Evolutionary conservation across 1,140 invertebrate genomes (phyloP).

Genomic region (Cyphomyrmex costatus): DNA sequence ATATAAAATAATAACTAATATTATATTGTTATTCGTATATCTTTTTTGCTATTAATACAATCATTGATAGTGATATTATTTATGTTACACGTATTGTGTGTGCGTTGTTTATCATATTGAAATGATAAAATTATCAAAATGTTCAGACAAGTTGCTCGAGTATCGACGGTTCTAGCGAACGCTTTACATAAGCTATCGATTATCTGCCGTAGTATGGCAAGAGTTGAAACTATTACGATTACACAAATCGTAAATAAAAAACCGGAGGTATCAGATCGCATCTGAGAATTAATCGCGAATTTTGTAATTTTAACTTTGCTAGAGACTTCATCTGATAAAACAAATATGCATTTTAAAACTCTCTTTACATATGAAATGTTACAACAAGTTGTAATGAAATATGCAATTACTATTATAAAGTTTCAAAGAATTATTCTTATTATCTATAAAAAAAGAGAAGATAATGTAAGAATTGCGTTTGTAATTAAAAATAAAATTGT

Average conservation of each 20-base stretch:
- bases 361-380: slow-evolving; percentile 23
- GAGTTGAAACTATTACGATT: slow-evolving; percentile 50
- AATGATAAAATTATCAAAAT: slow-evolving; percentile 14
- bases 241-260: slow-evolving; percentile 56
- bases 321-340: slow-evolving; percentile 23
- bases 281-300: slow-evolving; percentile 11
- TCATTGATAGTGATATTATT: slow-evolving; percentile 25
- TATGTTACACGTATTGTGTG: slow-evolving; percentile 5
- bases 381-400: slow-evolving; percentile 11
- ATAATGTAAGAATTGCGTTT: background rate
- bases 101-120: background rate
- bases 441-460: background rate
- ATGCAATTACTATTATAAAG: background rate
- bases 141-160: background rate
- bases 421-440: slow-evolving; percentile 23
- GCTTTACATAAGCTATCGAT: slow-evolving; percentile 57
- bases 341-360: slow-evolving; percentile 33
- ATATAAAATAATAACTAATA: slow-evolving; percentile 6
- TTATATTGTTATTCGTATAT: slow-evolving; percentile 16
- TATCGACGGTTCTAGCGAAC: slow-evolving; percentile 35
- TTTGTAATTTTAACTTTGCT: slow-evolving; percentile 47
- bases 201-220: slow-evolving; percentile 51
- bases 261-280: slow-evolving; percentile 62
- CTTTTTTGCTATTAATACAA: background rate
- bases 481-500: background rate